Evolutionary conservation across 2,113 vertebrate genomes (phyloP).

Genomic region (Notechis scutatus): DNA sequence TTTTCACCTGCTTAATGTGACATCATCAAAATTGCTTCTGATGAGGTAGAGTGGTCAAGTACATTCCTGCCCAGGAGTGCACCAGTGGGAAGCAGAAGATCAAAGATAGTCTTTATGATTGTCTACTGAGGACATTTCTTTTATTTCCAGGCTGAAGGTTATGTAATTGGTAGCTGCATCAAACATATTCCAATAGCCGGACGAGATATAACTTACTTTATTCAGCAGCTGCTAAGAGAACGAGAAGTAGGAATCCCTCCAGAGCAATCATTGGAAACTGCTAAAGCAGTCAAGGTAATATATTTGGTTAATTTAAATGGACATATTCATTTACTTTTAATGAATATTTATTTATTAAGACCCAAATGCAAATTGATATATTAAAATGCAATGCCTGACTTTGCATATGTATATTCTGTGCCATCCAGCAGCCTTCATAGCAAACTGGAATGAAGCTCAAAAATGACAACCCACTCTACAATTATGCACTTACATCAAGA

Average conservation of each 20-base stretch:
- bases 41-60: neutral
- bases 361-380: neutral
- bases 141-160: conserved; percentile 87
- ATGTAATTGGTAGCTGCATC: conserved; percentile 98
- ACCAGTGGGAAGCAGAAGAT: neutral
- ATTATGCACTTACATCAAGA: neutral
- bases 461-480: neutral
- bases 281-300: conserved; percentile 94
- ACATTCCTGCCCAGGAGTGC: neutral
- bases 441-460: neutral
- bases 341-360: neutral
- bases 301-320: neutral
- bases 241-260: conserved; percentile 97
- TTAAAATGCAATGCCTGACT: neutral
- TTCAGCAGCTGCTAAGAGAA: conserved; percentile 93
- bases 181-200: conserved; percentile 99
- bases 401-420: neutral
- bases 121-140: conserved; percentile 4
- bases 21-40: neutral
- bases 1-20: neutral
- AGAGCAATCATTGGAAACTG: conserved; percentile 96
- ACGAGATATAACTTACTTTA: conserved; percentile 98
- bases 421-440: neutral
- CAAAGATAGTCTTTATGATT: neutral
- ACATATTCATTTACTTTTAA: neutral